Conservation (phyloP, 2,113 vertebrate species). For the Phaethornis superciliosus region DNA sequence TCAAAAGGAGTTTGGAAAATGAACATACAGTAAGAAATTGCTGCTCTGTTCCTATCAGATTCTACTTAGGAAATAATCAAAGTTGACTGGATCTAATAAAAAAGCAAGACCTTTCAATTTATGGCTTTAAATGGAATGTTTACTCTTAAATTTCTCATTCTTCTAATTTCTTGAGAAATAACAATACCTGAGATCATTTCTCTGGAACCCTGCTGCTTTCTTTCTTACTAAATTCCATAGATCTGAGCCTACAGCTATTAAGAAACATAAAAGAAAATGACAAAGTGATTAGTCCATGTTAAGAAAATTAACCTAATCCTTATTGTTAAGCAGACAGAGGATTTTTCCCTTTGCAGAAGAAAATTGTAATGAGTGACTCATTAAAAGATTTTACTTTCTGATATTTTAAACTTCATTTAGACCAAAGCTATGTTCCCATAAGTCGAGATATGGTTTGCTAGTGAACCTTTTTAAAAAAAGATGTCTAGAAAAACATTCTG, state of each 20-base stretch:
- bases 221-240: constrained; percentile 18
- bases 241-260: not conserved
- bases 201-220: constrained; percentile 22
- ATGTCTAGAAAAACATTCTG: not conserved
- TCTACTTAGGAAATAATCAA: constrained; percentile 1
- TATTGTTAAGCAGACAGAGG: not conserved
- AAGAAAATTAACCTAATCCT: constrained; percentile 33
- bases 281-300: constrained; percentile 42
- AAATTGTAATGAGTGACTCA: not conserved
- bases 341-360: not conserved
- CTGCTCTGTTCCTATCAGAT: not conserved
- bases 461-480: not conserved
- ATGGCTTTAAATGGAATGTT: not conserved
- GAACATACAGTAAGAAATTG: not conserved
- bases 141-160: not conserved
- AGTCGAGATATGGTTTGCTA: not conserved
- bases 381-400: not conserved
- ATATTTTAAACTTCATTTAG: not conserved
- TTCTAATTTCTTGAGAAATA: not conserved
- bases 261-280: not conserved
- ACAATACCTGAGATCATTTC: not conserved
- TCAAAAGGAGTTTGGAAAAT: constrained; percentile 16
- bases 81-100: not conserved
- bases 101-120: not conserved
- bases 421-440: not conserved